A percentile compares a stretch with the other conserved stretches of the same genome.
Evolutionary conservation across 1,140 invertebrate species (phyloP).

Genomic region (Meteorus sp.): DNA sequence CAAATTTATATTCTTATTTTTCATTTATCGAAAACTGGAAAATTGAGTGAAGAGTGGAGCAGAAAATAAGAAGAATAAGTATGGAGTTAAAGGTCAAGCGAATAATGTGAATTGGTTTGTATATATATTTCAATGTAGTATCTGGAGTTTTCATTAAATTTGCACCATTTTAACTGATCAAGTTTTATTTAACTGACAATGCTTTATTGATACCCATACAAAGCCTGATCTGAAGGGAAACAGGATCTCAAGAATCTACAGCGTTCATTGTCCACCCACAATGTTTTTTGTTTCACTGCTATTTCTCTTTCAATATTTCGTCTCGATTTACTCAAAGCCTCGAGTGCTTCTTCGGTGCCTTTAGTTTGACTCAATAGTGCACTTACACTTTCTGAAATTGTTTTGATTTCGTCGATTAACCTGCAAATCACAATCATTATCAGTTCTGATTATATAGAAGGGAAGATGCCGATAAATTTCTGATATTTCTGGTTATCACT

Average conservation of each 20-base stretch:
- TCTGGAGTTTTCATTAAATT: conserved; percentile 31
- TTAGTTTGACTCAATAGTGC: conserved; percentile 63
- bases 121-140: conserved; percentile 29
- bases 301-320: conserved; percentile 68
- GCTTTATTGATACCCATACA: conserved; percentile 62
- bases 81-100: no score
- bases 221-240: conserved; percentile 66
- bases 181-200: no score
- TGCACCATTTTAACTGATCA: conserved; percentile 24
- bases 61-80: no score
- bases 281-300: conserved; percentile 68
- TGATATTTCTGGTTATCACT: neutral
- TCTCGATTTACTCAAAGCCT: conserved; percentile 63
- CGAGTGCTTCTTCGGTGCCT: conserved; percentile 61
- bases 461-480: neutral
- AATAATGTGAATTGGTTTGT: conserved; percentile 25
- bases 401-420: conserved; percentile 71
- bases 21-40: no score
- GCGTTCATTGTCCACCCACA: conserved; percentile 68
- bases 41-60: no score
- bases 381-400: conserved; percentile 65
- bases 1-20: no score
- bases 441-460: no score
- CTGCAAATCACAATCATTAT: no score
- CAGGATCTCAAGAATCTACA: conserved; percentile 63